These are phyloP conservation scores for Verasper variegatus DNA, from an alignment of 2,113 vertebrate genomes.

Conservation along the genomic window DNA sequence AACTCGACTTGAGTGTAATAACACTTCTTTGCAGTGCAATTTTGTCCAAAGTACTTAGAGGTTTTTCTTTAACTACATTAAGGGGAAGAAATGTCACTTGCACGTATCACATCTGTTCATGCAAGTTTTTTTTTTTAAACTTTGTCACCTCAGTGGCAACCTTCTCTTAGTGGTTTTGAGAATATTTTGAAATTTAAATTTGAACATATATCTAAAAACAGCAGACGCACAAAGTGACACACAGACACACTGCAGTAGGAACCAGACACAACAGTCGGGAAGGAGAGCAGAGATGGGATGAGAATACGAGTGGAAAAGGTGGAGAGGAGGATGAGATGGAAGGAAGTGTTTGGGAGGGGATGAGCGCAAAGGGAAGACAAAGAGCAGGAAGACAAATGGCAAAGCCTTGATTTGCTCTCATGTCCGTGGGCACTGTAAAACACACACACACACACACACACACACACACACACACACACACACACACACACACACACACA, in stretches of 20 bases:
- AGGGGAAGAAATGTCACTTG: neutral
- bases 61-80: neutral
- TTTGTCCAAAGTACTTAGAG: neutral
- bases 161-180: neutral
- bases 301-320: neutral
- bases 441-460: no score
- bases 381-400: neutral
- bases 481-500: neutral
- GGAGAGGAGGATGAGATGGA: slow-evolving; percentile 1
- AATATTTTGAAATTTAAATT: no score
- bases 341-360: neutral
- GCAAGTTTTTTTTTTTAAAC: neutral
- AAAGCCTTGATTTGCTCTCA: neutral
- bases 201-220: neutral
- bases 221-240: neutral
- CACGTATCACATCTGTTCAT: neutral
- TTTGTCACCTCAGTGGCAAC: neutral
- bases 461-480: no score
- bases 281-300: neutral
- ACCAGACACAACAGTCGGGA: neutral
- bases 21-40: neutral
- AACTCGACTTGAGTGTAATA: slow-evolving; percentile 15
- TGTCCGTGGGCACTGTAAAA: neutral
- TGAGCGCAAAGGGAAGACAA: neutral
- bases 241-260: neutral